Percentiles rank a stretch among this genome's conserved stretches.
Conservation (phyloP, 1,140 invertebrate genomes). For the Drosophila orosa region DNA sequence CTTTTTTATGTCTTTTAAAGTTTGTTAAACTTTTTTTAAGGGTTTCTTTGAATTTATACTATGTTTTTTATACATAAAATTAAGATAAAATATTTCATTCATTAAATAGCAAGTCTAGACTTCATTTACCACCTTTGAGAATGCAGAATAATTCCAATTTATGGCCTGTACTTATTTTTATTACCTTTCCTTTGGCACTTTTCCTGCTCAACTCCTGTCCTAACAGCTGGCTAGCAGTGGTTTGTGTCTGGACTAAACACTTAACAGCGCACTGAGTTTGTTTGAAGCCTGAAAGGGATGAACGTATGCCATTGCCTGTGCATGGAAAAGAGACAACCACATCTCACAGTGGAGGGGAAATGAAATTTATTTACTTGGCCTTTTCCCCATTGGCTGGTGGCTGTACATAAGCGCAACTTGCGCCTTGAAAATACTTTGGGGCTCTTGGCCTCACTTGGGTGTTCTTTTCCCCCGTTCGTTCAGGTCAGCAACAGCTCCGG, state of each 20-base stretch:
- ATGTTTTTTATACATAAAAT: background rate
- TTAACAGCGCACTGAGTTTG: background rate
- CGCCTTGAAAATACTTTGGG: background rate
- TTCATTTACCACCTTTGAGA: constrained; percentile 11
- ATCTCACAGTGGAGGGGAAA: constrained; percentile 42
- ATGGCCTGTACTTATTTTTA: background rate
- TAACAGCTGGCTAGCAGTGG: constrained; percentile 43
- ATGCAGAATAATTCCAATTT: constrained; percentile 13
- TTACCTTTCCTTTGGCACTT: background rate
- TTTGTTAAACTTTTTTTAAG: background rate
- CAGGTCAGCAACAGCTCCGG: constrained; percentile 10
- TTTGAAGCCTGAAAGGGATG: constrained; percentile 6
- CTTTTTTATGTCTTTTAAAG: background rate
- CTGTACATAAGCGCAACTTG: constrained; percentile 24
- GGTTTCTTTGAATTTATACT: background rate
- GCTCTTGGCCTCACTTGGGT: constrained; percentile 5
- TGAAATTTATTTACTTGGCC: constrained; percentile 30
- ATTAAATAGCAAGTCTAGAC: constrained; percentile 16
- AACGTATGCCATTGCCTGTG: background rate
- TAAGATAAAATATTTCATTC: background rate
- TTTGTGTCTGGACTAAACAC: constrained; percentile 46
- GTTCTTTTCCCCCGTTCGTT: constrained; percentile 16
- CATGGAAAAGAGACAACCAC: constrained; percentile 12
- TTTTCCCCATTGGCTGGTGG: constrained; percentile 13
- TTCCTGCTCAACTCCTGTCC: background rate